A percentile compares a stretch with the other conserved stretches of the same genome.
These are phyloP conservation scores for Hartigia nigra DNA, from an alignment of 2,888 invertebrate species.

Conservation along the genomic window DNA sequence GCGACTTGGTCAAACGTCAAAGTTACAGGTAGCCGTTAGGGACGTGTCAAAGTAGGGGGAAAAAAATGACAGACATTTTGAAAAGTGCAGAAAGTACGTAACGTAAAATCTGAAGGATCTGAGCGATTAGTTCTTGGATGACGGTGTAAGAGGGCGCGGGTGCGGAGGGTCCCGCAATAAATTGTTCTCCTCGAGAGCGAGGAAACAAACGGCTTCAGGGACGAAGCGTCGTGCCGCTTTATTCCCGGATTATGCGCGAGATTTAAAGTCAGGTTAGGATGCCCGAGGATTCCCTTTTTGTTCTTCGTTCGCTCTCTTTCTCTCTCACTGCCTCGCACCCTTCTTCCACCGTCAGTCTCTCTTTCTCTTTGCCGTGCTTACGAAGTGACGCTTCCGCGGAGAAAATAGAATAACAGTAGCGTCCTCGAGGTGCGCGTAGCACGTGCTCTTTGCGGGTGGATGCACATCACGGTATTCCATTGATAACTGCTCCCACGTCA, in stretches of 20 bases:
- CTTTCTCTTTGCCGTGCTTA: not conserved
- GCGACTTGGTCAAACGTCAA: not conserved
- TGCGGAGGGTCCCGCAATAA: not conserved
- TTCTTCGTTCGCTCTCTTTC: not conserved
- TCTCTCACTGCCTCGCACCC: too few relatives aligned
- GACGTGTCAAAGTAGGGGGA: too few relatives aligned
- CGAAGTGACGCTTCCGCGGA: conserved; percentile 5
- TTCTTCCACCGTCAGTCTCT: too few relatives aligned
- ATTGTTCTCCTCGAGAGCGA: not conserved
- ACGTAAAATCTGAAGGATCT: not conserved
- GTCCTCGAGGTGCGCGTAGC: conserved; percentile 12
- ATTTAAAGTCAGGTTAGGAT: not conserved
- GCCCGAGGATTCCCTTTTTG: not conserved
- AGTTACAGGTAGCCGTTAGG: not conserved
- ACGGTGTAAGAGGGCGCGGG: not conserved
- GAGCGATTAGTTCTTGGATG: not conserved
- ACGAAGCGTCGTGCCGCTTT: not conserved
- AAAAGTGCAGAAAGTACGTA: not conserved
- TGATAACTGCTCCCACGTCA: conserved; percentile 37
- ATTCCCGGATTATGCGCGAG: not conserved
- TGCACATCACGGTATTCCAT: conserved; percentile 45
- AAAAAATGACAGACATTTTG: not conserved
- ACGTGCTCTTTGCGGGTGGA: conserved; percentile 34
- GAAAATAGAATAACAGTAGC: conserved; percentile 31
- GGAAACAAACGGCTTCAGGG: not conserved